Evolutionary conservation across 2,797 vertebrate species (phyloP).

Genomic region (Synanceia verrucosa): DNA sequence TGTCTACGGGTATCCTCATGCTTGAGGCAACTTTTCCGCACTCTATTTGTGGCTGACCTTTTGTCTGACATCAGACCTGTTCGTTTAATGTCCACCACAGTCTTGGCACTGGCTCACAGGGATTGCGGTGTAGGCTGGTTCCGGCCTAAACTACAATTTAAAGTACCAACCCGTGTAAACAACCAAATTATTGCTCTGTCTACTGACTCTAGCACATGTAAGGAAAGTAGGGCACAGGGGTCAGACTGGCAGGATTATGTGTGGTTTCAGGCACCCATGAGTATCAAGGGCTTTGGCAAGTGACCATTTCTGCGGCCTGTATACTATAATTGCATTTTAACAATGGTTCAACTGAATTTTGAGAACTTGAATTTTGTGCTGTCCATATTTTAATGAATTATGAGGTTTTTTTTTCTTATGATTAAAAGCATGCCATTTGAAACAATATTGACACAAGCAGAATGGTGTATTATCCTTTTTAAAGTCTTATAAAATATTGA

Average conservation of each 20-base stretch:
- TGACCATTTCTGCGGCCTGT: conserved; percentile 19
- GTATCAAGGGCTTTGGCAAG: conserved; percentile 87
- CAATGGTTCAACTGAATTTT: conserved; percentile 15
- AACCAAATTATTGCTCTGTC: conserved; percentile 86
- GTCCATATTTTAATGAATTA: conserved; percentile 52
- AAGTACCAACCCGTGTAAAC: conserved; percentile 87
- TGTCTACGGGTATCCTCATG: conserved; percentile 86
- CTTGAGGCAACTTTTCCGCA: conserved; percentile 90
- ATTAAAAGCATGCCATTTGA: conserved; percentile 15
- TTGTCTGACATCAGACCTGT: conserved; percentile 89
- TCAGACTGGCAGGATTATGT: conserved; percentile 87
- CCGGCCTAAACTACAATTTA: conserved; percentile 91
- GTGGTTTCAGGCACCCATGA: conserved; percentile 94
- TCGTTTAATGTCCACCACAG: conserved; percentile 83
- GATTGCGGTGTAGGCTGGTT: conserved; percentile 93
- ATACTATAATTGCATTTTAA: conserved; percentile 33
- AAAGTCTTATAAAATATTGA: neutral
- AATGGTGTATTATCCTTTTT: neutral
- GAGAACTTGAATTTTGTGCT: conserved; percentile 5
- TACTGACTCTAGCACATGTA: conserved; percentile 66
- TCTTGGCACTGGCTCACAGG: conserved; percentile 91
- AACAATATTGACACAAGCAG: conserved; percentile 1
- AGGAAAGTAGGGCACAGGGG: conserved; percentile 7
- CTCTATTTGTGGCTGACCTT: conserved; percentile 90
- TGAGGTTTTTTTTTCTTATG: conserved; percentile 2